Evolutionary conservation across 2,113 vertebrate species (phyloP).

Genomic region (Patagioenas fasciata): DNA sequence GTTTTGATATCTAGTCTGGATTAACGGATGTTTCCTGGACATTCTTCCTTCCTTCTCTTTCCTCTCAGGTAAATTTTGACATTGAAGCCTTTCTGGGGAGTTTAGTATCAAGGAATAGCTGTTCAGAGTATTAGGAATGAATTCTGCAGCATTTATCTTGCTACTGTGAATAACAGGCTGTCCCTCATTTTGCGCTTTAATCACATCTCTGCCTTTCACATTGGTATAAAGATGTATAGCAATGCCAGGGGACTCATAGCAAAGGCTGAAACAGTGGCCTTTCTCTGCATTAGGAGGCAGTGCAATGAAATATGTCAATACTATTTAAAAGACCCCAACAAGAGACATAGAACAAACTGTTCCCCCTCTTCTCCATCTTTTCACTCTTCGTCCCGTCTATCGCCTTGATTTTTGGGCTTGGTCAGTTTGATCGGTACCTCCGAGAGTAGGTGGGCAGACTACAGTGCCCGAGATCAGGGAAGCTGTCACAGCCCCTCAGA

Average conservation of each 20-base stretch:
- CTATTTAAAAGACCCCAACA: neutral
- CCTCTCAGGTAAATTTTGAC: neutral
- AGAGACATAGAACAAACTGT: neutral
- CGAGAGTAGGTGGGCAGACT: neutral
- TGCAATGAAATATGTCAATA: neutral
- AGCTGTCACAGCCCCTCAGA: neutral
- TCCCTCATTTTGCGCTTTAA: neutral
- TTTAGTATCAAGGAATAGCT: neutral
- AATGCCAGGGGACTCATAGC: neutral
- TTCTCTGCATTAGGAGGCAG: neutral
- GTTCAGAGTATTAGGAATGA: neutral
- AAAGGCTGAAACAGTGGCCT: neutral
- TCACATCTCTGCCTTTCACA: neutral
- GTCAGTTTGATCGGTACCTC: neutral
- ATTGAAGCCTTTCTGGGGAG: neutral
- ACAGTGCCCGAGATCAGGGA: neutral
- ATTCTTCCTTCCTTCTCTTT: neutral
- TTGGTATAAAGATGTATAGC: neutral
- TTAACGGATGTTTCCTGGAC: neutral
- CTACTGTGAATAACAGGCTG: neutral
- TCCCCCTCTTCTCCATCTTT: neutral
- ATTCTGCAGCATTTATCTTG: neutral
- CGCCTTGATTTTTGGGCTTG: neutral
- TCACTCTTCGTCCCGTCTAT: neutral
- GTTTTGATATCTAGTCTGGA: slow-evolving; percentile 14